Percentiles rank a stretch among this genome's conserved stretches.
Conservation (phyloP, 2,888 invertebrate genomes). For the Onthophagus sagittarius region DNA sequence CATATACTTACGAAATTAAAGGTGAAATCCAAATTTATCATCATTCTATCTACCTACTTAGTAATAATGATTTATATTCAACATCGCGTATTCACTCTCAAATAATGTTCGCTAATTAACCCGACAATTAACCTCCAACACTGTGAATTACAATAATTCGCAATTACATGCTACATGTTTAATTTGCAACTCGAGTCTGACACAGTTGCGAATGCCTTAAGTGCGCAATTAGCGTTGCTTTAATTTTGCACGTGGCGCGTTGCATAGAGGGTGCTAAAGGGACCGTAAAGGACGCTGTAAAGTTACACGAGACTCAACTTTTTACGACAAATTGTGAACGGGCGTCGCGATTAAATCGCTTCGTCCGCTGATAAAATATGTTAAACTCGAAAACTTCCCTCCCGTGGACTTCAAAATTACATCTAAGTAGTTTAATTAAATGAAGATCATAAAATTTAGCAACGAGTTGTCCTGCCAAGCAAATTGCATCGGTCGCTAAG, state of each 20-base stretch:
- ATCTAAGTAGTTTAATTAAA: conserved; percentile 12
- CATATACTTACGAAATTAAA: no score
- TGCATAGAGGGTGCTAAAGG: not conserved
- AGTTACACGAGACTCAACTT: conserved; percentile 1
- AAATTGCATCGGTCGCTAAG: conserved; percentile 2
- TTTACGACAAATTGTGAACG: not conserved
- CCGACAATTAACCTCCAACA: not conserved
- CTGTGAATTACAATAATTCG: conserved; percentile 4
- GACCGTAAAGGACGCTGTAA: not conserved
- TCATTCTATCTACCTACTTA: no score
- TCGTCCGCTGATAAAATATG: not conserved
- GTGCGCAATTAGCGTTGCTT: conserved; percentile 6
- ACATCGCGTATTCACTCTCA: no score
- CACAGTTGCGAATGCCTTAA: not conserved
- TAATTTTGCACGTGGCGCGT: not conserved
- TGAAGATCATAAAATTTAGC: conserved; percentile 5
- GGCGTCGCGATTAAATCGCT: not conserved
- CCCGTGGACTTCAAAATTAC: conserved; percentile 3
- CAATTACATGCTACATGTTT: conserved; percentile 6
- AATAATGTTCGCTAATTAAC: not conserved
- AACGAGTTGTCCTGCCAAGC: not conserved
- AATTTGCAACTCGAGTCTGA: not conserved
- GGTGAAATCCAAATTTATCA: no score
- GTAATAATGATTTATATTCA: no score
- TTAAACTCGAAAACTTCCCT: not conserved